Percentiles rank a stretch among this genome's conserved stretches.
Conservation (phyloP, 2,113 vertebrate species). For the Petroica traversi region DNA sequence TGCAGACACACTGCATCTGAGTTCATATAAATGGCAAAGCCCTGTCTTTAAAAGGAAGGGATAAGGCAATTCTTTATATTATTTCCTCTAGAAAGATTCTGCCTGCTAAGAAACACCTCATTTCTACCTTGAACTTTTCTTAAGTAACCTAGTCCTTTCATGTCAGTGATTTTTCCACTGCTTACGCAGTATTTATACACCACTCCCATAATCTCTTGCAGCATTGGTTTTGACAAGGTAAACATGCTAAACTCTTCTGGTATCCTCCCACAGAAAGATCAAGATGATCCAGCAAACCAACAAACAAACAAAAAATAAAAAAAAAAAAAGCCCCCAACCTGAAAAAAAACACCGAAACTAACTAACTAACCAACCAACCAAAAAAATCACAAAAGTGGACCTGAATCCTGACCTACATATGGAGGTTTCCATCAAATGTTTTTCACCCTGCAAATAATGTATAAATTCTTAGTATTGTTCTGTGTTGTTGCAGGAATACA, state of each 20-base stretch:
- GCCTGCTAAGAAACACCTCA: not conserved
- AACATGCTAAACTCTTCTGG: not conserved
- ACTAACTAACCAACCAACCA: not conserved
- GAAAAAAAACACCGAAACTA: not conserved
- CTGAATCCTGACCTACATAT: not conserved
- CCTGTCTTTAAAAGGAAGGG: not conserved
- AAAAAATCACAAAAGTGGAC: not conserved
- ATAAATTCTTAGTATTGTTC: not conserved
- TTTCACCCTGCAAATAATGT: not conserved
- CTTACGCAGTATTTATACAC: not conserved
- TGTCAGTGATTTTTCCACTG: not conserved
- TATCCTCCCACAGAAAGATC: not conserved
- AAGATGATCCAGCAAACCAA: not conserved
- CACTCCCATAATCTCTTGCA: not conserved
- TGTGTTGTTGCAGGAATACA: not conserved
- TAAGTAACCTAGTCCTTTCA: not conserved
- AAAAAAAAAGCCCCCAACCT: not conserved
- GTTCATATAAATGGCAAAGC: not conserved
- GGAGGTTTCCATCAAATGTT: not conserved
- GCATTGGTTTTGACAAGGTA: not conserved
- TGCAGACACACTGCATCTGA: not conserved
- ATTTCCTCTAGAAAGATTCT: not conserved
- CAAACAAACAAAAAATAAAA: not conserved
- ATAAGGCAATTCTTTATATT: not conserved
- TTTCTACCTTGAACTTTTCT: not conserved